Evolutionary conservation across 2,113 vertebrate genomes (phyloP).

Genomic region (Larimichthys polyactis): DNA sequence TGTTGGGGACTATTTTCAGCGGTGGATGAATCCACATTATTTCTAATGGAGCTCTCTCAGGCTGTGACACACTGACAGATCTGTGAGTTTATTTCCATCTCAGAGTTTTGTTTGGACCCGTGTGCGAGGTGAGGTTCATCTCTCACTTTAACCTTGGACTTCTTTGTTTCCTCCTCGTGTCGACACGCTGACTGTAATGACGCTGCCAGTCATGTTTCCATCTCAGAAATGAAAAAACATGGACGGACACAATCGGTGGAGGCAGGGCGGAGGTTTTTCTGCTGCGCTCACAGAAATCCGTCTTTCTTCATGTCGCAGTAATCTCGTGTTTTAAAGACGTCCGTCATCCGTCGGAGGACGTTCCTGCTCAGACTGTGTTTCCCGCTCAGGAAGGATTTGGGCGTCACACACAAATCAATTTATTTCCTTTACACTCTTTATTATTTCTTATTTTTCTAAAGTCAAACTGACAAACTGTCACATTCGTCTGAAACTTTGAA

Average conservation of each 20-base stretch:
- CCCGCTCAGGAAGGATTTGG: background rate
- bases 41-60: too few species aligned
- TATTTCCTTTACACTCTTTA: constrained; percentile 20
- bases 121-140: too few species aligned
- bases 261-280: constrained; percentile 11
- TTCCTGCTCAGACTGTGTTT: background rate
- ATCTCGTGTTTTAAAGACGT: background rate
- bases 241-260: background rate
- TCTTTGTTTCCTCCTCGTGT: constrained; percentile 21
- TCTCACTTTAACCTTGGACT: background rate
- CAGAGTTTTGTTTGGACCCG: too few species aligned
- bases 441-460: constrained; percentile 31
- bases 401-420: constrained; percentile 31
- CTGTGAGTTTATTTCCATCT: too few species aligned
- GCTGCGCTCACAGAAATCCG: constrained; percentile 44
- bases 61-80: too few species aligned
- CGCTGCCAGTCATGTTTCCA: constrained; percentile 25
- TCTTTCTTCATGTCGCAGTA: background rate
- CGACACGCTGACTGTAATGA: constrained; percentile 20
- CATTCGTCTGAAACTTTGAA: background rate
- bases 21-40: too few species aligned
- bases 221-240: background rate
- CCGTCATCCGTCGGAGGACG: background rate
- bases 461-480: constrained; percentile 36
- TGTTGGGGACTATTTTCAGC: too few species aligned